phyloP scores from a whole-genome alignment of 1,140 invertebrate species.

The Drosophila asahinai region DNA sequence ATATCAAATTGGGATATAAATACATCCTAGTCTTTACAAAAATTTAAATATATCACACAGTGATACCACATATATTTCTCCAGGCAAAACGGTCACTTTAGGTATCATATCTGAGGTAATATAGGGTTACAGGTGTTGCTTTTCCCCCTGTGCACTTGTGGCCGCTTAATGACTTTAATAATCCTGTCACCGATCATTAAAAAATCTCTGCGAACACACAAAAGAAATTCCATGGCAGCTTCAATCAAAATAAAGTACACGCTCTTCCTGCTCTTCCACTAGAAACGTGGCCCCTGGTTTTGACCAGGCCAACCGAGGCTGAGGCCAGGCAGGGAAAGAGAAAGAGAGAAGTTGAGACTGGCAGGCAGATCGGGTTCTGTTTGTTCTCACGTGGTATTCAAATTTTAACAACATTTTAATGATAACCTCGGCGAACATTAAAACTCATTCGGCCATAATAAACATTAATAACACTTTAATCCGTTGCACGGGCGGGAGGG shows the following conservation, averaged over 20 bases:
- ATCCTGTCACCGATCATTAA: conserved; percentile 84
- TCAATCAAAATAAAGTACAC: conserved; percentile 83
- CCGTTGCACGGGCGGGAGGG: conserved; percentile 36
- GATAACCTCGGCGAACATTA: conserved; percentile 83
- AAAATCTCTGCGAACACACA: conserved; percentile 79
- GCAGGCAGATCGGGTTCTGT: conserved; percentile 40
- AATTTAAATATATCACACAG: too few species aligned
- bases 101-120: neutral
- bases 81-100: neutral
- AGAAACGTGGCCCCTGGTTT: conserved; percentile 21
- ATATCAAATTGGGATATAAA: neutral
- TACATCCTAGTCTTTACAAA: neutral
- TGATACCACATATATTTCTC: neutral
- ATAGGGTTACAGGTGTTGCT: neutral
- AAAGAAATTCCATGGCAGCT: conserved; percentile 83
- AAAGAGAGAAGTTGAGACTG: conserved; percentile 27
- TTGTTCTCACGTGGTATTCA: conserved; percentile 80
- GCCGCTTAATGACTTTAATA: conserved; percentile 81
- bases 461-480: conserved; percentile 85
- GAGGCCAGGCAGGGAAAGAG: conserved; percentile 8
- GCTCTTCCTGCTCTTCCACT: conserved; percentile 69
- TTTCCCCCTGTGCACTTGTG: conserved; percentile 24
- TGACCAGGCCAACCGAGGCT: conserved; percentile 25
- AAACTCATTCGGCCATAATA: conserved; percentile 84
- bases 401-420: conserved; percentile 85